Base-by-base conservation (phyloP, 2,797 vertebrate genomes). In the Neosilurus hyrtlii region DNA sequence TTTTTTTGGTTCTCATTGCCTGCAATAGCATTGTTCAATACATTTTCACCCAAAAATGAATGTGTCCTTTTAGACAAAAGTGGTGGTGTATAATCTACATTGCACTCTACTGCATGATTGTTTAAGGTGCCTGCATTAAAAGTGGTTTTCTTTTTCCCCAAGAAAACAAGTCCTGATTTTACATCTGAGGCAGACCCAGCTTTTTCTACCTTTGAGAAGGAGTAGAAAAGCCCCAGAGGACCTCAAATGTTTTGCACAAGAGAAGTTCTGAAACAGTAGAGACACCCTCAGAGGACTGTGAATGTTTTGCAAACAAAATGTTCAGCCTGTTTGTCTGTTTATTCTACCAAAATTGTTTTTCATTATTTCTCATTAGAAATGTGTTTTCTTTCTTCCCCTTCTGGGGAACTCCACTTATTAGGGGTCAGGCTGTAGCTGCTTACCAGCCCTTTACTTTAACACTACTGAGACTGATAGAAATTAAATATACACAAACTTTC, bases 401-500 rank as follows among this genome's bases (percentile, higher is more conserved):
- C 22, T 63, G 37, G 49, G 56, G 75, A 63, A 24, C 22, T 77
- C 57, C 20, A 62, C 4, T 15, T 9, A n/a, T 24, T 49, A 51
- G 14, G 37, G 59, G 8, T 37, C 22, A 77, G 22, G 22, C n/a
- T 63, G 7, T 63, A 51, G 37, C 14, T 11, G 24, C 59, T 78
- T 51, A 65, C 12, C 3, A 0, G 78, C 66, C 49, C 18, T 15
- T 9, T 80, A 43, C 22, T 59, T 12, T 70, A 77, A n/a, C 70
- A 37, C 84, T 66, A 79, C 56, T 51, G 76, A 24, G 77, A 63
- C n/a, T 82, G 49, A 3, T 49, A 54, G 59, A 76, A 71, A 63
- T 82, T 71, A 82, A 68, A 85, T 86, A 83, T 62, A 62, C 81
- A 85, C 9, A 82, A 59, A 82, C 81, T 84, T 85, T 54, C 75